phyloP scores from a whole-genome alignment of 2,888 invertebrate genomes.

The Nephrocerus scutellatus region DNA sequence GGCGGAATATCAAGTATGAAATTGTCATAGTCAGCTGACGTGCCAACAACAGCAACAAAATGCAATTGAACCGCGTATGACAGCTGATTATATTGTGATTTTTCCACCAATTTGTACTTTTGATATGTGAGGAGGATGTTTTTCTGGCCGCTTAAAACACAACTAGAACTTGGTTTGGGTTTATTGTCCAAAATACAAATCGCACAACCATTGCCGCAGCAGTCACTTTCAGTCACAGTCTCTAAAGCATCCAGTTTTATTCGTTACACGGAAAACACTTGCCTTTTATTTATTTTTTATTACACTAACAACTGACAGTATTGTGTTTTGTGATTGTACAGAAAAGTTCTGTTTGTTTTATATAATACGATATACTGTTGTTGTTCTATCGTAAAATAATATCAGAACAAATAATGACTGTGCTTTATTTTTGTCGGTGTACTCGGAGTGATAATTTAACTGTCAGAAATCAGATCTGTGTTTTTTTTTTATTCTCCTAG shows the following conservation, averaged over 20 bases:
- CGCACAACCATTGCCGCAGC: conserved; percentile 45
- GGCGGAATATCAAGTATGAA: conserved; percentile 37
- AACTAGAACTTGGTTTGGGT: conserved; percentile 24
- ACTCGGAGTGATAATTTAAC: no score
- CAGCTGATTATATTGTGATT: not conserved
- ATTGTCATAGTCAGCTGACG: conserved; percentile 19
- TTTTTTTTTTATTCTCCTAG: no score
- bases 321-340: conserved; percentile 1
- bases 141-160: conserved; percentile 18
- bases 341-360: not conserved
- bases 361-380: not conserved
- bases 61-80: conserved; percentile 30
- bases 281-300: conserved; percentile 1
- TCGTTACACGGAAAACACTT: conserved; percentile 7
- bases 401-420: no score
- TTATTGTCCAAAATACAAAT: conserved; percentile 41
- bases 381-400: no score
- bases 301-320: conserved; percentile 1
- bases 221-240: conserved; percentile 31
- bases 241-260: no score
- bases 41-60: conserved; percentile 23
- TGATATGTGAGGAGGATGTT: conserved; percentile 20
- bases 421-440: no score
- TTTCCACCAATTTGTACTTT: conserved; percentile 18
- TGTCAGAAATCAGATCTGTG: no score